These are phyloP conservation scores for Hermatobates lingyangjiaoensis DNA, from an alignment of 1,140 invertebrate genomes.

Conservation along the genomic window DNA sequence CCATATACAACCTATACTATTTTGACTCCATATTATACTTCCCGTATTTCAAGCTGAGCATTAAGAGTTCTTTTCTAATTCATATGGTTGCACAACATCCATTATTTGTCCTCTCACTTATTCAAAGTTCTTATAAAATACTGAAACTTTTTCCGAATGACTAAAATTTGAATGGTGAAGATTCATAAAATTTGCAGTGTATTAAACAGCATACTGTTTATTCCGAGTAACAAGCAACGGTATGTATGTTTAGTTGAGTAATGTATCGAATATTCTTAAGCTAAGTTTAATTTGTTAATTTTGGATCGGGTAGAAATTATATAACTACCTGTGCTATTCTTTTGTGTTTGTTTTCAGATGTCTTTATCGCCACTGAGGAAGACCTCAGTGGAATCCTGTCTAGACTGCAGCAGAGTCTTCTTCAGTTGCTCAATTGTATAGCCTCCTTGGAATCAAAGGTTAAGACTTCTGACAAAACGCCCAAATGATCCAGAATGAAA, in stretches of 20 bases:
- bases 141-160: neutral
- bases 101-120: neutral
- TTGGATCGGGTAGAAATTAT: neutral
- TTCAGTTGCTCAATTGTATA: slow-evolving; percentile 38
- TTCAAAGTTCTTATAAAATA: neutral
- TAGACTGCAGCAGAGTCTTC: slow-evolving; percentile 42
- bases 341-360: slow-evolving; percentile 26
- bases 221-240: neutral
- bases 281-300: neutral
- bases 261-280: neutral
- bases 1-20: no score
- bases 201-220: neutral
- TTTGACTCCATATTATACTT: no score
- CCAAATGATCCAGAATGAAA: neutral
- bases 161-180: neutral
- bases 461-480: slow-evolving; percentile 10
- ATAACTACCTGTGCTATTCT: neutral
- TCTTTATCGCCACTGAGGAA: slow-evolving; percentile 40
- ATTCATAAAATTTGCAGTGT: neutral
- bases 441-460: slow-evolving; percentile 25
- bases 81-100: no score
- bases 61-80: no score
- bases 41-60: no score
- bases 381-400: slow-evolving; percentile 42
- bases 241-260: neutral